Evolutionary conservation across 1,140 invertebrate species (phyloP).

Genomic region (Heliconius nattereri): DNA sequence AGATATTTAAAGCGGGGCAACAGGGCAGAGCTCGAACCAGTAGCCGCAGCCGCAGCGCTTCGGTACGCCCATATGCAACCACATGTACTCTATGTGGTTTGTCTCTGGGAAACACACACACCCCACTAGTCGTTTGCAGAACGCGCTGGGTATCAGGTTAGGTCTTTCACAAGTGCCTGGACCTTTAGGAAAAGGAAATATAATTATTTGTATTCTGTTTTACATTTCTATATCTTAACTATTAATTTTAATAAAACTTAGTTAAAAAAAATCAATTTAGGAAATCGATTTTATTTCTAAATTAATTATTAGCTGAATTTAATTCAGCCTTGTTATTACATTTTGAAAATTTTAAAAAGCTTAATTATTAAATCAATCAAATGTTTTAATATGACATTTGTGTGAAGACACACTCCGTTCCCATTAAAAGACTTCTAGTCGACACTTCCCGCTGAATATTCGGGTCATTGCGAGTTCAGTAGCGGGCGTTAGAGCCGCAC

Average conservation of each 20-base stretch:
- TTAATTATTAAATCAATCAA: too few relatives aligned
- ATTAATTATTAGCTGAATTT: background rate
- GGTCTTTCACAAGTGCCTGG: slow-evolving; percentile 66
- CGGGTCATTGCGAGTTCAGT: too few relatives aligned
- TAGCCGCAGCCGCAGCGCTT: slow-evolving; percentile 72
- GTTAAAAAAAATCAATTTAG: background rate
- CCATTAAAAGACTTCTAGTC: too few relatives aligned
- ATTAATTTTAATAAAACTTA: too few relatives aligned
- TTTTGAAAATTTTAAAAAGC: too few relatives aligned
- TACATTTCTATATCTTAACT: background rate
- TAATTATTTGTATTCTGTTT: background rate
- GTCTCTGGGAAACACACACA: slow-evolving; percentile 59
- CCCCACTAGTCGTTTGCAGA: slow-evolving; percentile 51
- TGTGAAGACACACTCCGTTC: too few relatives aligned
- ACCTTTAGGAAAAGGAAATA: slow-evolving; percentile 42
- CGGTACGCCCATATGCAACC: slow-evolving; percentile 62
- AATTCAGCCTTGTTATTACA: too few relatives aligned
- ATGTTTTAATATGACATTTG: too few relatives aligned
- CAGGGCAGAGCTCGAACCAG: slow-evolving; percentile 70
- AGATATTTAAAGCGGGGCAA: slow-evolving; percentile 51
- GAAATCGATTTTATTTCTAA: background rate
- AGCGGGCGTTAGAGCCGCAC: too few relatives aligned
- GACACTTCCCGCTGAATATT: too few relatives aligned
- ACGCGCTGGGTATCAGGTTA: slow-evolving; percentile 67
- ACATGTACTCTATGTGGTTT: slow-evolving; percentile 69